These are phyloP conservation scores for Megaceryle maxima DNA, from an alignment of 2,113 vertebrate genomes.

Conservation along the genomic window DNA sequence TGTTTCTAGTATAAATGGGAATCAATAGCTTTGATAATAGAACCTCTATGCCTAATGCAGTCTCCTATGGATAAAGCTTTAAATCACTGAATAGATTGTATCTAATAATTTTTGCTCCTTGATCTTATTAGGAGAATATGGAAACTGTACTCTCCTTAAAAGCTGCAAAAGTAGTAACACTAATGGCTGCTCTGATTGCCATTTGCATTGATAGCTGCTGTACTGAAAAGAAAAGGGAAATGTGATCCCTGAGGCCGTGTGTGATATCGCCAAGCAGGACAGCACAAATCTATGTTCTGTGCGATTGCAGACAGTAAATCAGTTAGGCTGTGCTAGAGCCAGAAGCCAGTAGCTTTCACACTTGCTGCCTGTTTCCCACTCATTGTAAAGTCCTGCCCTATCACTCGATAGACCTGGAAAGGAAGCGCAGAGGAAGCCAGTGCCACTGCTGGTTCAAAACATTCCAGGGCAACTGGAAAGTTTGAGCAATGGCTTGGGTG, in stretches of 20 bases:
- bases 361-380: constrained; percentile 73
- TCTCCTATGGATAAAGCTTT: background rate
- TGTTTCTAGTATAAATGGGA: background rate
- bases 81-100: background rate
- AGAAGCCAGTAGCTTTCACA: constrained; percentile 60
- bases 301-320: constrained; percentile 40
- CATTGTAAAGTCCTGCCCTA: constrained; percentile 74
- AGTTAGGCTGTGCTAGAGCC: constrained; percentile 49
- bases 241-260: background rate
- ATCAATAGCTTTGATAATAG: background rate
- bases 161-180: background rate
- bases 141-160: background rate
- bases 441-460: constrained; percentile 86
- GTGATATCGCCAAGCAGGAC: constrained; percentile 45
- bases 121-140: background rate
- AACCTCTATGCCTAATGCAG: background rate
- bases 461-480: constrained; percentile 91
- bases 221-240: background rate
- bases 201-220: background rate
- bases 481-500: constrained; percentile 83
- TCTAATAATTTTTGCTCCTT: background rate
- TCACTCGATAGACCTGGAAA: constrained; percentile 80
- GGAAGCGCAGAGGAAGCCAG: constrained; percentile 80
- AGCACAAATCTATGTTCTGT: background rate
- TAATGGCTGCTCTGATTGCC: background rate